Base-by-base conservation (phyloP, 2,797 vertebrate species). In the Acanthurus tractus region DNA sequence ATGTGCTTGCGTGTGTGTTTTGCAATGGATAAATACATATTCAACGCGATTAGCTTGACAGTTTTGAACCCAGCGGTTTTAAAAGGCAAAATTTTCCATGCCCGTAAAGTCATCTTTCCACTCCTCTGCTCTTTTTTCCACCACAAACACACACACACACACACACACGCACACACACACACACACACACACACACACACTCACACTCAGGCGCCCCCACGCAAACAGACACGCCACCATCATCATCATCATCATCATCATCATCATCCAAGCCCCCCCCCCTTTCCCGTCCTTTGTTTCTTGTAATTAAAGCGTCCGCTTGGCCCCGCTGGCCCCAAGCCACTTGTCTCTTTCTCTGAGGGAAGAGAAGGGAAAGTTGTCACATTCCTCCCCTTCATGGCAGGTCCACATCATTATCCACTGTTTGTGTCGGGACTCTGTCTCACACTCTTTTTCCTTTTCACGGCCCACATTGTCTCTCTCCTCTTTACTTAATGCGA, bases 261-360 rank as follows among this genome's bases (percentile, higher is more conserved):
- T 42, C 50, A 42, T 48, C 65, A 77, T 63, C 58, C 70, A 49
- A 52, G 15, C 63, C 49, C 81, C 25, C 25, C 25, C 49, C 81
- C 20, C 56, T 55, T 34, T 56, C 25, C 65, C 53, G 36, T 74
- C 77, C 72, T 90, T 93, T 93, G 92, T 94, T 84, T 86, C 49
- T 20, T 63, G 78, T 92, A 91, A 94, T 94, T 93, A 89, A 92
- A 90, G 88, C n/a, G 50, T 84, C 82, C 25, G 65, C 80, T 87
- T 83, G 85, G 81, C 87, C 87, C 76, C 45, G 0, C 70, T 89
- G 87, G 81, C 86, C 86, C 73, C 57, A 61, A 81, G 86, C 79
- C 76, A 64, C 84, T 84, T 67, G 71, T 81, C 82, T 89, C 63
- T 81, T 87, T 80, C 80, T 89, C 78, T 74, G 70, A 80, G 68